Evolutionary conservation across 53 echinoderm and acorn worm genomes (phyloP).

Genomic region (Crossaster papposus): DNA sequence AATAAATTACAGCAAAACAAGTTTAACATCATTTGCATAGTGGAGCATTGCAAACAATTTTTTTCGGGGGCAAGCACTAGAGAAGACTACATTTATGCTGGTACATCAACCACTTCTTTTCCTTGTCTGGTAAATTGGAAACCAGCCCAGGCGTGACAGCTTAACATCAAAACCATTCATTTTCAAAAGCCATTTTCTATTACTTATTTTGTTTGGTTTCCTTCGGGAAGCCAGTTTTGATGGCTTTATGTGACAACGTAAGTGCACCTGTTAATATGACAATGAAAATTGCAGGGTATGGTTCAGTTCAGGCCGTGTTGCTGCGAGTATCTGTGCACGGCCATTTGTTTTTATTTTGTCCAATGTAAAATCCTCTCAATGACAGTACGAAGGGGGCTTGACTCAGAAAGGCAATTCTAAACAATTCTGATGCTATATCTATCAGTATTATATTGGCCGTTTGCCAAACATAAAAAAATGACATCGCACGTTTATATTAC

Average conservation of each 20-base stretch:
- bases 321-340: not conserved
- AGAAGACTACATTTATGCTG: constrained; percentile 7
- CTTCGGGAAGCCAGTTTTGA: not conserved
- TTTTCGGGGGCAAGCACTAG: not conserved
- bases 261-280: constrained; percentile 8
- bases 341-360: not conserved
- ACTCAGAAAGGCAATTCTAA: not conserved
- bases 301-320: not conserved
- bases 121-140: not conserved
- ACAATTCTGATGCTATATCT: too few species aligned
- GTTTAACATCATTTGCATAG: not conserved
- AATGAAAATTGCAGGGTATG: constrained; percentile 1
- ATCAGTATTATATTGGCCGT: too few species aligned
- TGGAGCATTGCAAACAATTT: not conserved
- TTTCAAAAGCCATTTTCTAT: constrained; percentile 7
- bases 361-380: too few species aligned
- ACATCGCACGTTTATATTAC: too few species aligned
- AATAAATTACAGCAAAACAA: too few species aligned
- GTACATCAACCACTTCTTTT: not conserved
- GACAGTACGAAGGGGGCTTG: not conserved
- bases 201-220: not conserved
- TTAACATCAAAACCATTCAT: constrained; percentile 7
- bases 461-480: too few species aligned
- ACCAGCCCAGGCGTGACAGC: not conserved
- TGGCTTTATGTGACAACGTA: constrained; percentile 23